Base-by-base conservation (phyloP, 2,888 invertebrate species). In the Phoenoteleia sp. region DNA sequence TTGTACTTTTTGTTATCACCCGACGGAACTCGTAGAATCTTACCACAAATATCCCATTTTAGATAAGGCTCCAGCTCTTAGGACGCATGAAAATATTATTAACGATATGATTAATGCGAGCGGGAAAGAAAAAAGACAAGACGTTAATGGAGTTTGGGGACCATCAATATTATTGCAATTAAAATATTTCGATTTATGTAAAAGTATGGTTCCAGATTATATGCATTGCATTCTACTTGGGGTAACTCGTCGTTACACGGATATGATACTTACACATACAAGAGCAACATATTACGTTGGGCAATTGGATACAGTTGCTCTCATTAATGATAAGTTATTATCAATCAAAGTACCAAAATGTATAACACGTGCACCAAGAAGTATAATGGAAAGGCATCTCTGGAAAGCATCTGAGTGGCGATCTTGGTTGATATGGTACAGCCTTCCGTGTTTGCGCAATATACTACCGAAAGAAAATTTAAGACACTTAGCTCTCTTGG, bases 341-440 rank as follows among this genome's bases (percentile, higher is more conserved):
- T 27, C 42, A 17, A 82, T 85, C 9, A 56, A 39, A 74, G 42
- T 72, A n/a, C 80, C 85, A 21, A 80, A 79, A 11, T 25, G 71
- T 56, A 36, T 84, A 23, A 66, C 81, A 1, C 23, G 71, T 21
- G 2, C 33, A 15, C 45, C 60, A 33, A 47, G 60, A 21, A 60
- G 17, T 11, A 33, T 58, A 11, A 3, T 5, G 23, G 60, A 72
- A 1, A 62, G 29, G 25, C 13, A 27, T 7, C 29, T 71, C 1
- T 81, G 80, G 80, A 85, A 82, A 49, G 82, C 82, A 33, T 80
- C 79, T 25, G 85, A 83, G 72, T 85, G 85, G 82, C 71, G 56
- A 13, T 39, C 29, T 11, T 82, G 72, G 74, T 21, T 85, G 13
- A 19, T 85, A 6, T 82, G 42, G 17, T 85, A 74, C 29, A 56